A percentile compares a stretch with the other conserved stretches of the same genome.
phyloP scores from a whole-genome alignment of 2,888 invertebrate genomes.

The Lasioglossum malachurum region DNA sequence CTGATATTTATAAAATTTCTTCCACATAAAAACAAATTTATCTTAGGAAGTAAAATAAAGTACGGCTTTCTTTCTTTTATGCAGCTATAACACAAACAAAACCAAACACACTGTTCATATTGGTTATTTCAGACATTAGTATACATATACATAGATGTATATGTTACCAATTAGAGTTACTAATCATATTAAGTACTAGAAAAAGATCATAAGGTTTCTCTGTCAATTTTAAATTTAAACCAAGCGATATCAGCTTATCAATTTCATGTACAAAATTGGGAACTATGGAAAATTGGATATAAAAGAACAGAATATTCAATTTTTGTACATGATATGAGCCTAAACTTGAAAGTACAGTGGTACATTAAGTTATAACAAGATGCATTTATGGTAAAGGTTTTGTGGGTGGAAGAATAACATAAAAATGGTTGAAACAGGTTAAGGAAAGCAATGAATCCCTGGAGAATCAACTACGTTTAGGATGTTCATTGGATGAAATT shows the following conservation, averaged over 20 bases:
- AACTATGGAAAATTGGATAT: background rate
- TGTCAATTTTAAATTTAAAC: background rate
- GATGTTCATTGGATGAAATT: background rate
- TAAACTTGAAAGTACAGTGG: background rate
- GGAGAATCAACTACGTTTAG: background rate
- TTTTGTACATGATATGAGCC: background rate
- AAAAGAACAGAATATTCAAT: background rate
- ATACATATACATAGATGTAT: background rate
- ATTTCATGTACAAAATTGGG: background rate
- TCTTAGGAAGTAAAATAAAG: background rate
- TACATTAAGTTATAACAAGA: background rate
- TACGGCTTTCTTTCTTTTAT: background rate
- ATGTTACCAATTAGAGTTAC: background rate
- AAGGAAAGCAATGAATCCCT: background rate
- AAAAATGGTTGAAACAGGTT: too few relatives aligned
- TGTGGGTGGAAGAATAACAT: background rate
- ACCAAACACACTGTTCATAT: background rate
- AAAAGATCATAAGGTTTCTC: background rate
- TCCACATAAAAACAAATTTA: background rate
- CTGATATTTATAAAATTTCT: background rate
- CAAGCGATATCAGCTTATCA: background rate
- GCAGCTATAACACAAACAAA: background rate
- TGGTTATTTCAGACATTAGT: background rate
- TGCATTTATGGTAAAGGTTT: background rate
- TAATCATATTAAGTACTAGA: background rate